These are phyloP conservation scores for Polypedilum vanderplanki DNA, from an alignment of 1,140 invertebrate genomes.

Conservation along the genomic window DNA sequence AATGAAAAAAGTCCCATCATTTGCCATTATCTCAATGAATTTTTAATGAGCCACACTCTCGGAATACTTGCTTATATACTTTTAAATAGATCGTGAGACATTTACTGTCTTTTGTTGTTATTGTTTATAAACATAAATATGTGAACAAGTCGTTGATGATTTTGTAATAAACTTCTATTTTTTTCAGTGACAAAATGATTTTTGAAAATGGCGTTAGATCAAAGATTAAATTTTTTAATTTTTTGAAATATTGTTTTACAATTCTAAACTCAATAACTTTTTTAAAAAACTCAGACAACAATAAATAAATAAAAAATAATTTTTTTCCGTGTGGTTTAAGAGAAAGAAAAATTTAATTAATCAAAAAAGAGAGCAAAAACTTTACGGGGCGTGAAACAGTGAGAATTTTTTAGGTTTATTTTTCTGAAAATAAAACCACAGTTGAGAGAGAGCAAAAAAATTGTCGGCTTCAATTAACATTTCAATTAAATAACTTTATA, in stretches of 20 bases:
- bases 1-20: conserved; percentile 14
- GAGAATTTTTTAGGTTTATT: background rate
- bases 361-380: too few species aligned
- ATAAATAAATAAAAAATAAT: background rate
- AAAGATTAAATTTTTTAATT: background rate
- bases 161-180: too few species aligned
- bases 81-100: background rate
- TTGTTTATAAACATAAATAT: background rate
- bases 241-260: background rate
- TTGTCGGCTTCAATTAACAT: conserved; percentile 24
- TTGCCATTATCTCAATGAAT: conserved; percentile 28
- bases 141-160: background rate
- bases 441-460: background rate
- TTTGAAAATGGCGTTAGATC: too few species aligned
- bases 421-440: background rate
- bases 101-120: background rate
- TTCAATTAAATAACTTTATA: too few species aligned
- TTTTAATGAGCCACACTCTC: conserved; percentile 16
- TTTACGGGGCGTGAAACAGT: conserved; percentile 8
- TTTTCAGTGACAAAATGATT: too few species aligned
- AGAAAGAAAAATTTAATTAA: conserved; percentile 26
- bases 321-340: background rate
- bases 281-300: background rate
- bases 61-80: background rate
- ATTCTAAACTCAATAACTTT: background rate